These are phyloP conservation scores for Helicoverpa assulta DNA, from an alignment of 2,888 invertebrate species.

Conservation along the genomic window DNA sequence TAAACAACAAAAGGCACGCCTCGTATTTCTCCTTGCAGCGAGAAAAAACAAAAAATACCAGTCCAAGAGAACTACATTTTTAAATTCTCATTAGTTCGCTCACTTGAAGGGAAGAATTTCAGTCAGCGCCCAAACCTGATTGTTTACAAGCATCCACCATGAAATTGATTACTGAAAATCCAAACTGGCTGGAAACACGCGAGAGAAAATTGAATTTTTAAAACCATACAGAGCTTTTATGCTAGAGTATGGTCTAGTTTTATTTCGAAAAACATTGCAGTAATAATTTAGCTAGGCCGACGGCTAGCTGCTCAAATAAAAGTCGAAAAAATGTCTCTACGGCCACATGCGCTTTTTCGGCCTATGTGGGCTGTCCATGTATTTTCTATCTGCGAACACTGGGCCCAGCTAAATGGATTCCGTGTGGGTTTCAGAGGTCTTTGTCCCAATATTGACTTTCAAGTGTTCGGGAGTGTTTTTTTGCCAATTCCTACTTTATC, in stretches of 20 bases:
- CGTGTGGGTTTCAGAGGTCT: slow-evolving; percentile 70
- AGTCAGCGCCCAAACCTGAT: slow-evolving; percentile 57
- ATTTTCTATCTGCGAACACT: slow-evolving; percentile 61
- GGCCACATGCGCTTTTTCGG: slow-evolving; percentile 57
- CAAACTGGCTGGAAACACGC: slow-evolving; percentile 62
- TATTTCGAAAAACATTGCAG: slow-evolving; percentile 73
- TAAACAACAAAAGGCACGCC: slow-evolving; percentile 56
- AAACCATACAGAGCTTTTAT: slow-evolving; percentile 71
- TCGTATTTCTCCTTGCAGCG: slow-evolving; percentile 54
- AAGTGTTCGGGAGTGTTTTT: slow-evolving; percentile 57
- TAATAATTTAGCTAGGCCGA: slow-evolving; percentile 72
- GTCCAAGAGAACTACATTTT: slow-evolving; percentile 67
- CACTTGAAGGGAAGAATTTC: slow-evolving; percentile 64
- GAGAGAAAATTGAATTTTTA: slow-evolving; percentile 75
- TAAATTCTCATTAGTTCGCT: slow-evolving; percentile 73
- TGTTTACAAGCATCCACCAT: slow-evolving; percentile 65
- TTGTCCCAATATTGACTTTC: slow-evolving; percentile 71
- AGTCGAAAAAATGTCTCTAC: slow-evolving; percentile 56
- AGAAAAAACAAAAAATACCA: slow-evolving; percentile 48
- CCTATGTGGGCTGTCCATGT: slow-evolving; percentile 55
- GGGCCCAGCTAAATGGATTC: slow-evolving; percentile 72
- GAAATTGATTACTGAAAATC: slow-evolving; percentile 72
- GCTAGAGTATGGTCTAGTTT: slow-evolving; percentile 65
- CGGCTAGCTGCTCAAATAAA: slow-evolving; percentile 60
- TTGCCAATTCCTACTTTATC: slow-evolving; percentile 45